phyloP scores from a whole-genome alignment of 1,140 invertebrate species.

The Laodelphax striatellus region DNA sequence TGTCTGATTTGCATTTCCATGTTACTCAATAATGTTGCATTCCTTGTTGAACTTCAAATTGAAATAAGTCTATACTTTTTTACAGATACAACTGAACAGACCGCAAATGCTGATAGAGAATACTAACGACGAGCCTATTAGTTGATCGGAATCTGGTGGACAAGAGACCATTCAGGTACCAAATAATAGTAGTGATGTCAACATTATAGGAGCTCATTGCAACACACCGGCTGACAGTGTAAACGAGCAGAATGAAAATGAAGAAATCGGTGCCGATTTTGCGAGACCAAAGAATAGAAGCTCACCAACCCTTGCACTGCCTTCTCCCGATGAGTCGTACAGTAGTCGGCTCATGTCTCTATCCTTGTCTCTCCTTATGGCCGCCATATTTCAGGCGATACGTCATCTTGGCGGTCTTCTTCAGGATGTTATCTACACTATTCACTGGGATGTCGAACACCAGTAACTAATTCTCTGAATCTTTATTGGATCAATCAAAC shows the following conservation, averaged over 20 bases:
- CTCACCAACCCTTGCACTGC: no score
- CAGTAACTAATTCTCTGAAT: background rate
- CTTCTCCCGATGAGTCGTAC: background rate
- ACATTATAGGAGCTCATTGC: no score
- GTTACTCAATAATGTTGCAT: no score
- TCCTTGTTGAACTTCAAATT: no score
- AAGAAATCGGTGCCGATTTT: no score
- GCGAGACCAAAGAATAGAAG: no score
- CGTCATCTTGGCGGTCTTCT: conserved; percentile 10
- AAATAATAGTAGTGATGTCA: no score
- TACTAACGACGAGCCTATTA: conserved; percentile 2
- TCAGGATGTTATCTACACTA: conserved; percentile 13
- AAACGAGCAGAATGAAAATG: no score
- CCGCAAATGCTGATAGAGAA: conserved; percentile 1
- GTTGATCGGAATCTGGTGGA: background rate
- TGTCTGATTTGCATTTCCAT: no score
- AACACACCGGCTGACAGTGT: no score
- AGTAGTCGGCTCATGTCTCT: conserved; percentile 34
- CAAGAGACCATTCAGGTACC: no score
- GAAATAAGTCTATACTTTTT: background rate
- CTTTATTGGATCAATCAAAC: no score
- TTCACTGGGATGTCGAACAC: conserved; percentile 13
- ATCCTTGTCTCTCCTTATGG: conserved; percentile 34
- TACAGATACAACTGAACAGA: conserved; percentile 12
- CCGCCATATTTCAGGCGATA: conserved; percentile 23